Evolutionary conservation across 2,888 invertebrate genomes (phyloP), one percentile per base, ranked within the genome.

Genomic region (Lordiphosa andalusiaca): DNA sequence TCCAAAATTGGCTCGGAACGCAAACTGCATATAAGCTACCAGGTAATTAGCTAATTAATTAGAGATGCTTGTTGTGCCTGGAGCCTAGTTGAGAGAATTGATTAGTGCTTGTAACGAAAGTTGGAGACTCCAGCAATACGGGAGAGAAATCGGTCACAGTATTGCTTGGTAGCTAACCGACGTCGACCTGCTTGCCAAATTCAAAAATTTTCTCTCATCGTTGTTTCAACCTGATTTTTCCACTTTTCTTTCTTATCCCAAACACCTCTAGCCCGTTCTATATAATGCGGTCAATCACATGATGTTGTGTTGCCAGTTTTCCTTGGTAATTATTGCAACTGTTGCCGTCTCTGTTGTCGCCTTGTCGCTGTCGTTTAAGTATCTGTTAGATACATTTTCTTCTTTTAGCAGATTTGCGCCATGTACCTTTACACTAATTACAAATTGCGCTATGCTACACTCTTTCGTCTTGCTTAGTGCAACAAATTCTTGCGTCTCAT

Each of bases 401-500:
- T 70, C 59, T 58, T 66, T 60, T 53, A 56, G 55, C 64, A 70
- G 65, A 73, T 84, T 84, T 67, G 61, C 73, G 73, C 67, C 60
- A 69, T 63, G 78, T 68, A 73, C 82, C 78, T 67, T 59, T 65
- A 9, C 83, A 78, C 84, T 78, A 78, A 78, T 78, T 78, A 84
- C 83, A 73, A 78, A 77, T 71, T 84, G 78, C 82, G 70, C 71
- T 61, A 80, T 67, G 71, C 71, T 53, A 66, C 62, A 63, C 44
- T 12, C 13, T 23, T 19, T 30, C 33, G 40, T 40, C 48, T 21
- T 67, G 53, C 49, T 51, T 44, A 64, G 60, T 68, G 52, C 67
- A 53, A 69, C 82, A 66, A 82, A 82, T 84, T 80, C 78, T 80
- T 75, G 83, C 85, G 83, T 75, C 85, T 80, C 80, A 80, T 80